Conservation (phyloP, 2,888 invertebrate species). For the Microctonus aethiopoides region DNA sequence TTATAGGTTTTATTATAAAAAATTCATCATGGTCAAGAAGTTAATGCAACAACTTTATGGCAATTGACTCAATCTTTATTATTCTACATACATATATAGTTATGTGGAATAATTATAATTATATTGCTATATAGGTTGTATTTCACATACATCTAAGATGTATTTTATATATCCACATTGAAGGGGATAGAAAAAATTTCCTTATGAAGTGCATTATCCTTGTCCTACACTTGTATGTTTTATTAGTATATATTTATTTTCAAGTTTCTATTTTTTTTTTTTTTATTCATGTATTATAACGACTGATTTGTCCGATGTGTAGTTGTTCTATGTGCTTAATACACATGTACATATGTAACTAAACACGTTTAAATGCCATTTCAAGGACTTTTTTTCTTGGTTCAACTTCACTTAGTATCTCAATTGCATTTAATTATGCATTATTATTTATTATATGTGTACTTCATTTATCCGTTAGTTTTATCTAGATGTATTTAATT, state of each 20-base stretch:
- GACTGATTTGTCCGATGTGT: constrained; percentile 3
- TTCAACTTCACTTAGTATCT: not conserved
- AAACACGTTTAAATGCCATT: constrained; percentile 17
- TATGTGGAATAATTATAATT: not conserved
- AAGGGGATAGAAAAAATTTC: not conserved
- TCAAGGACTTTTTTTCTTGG: constrained; percentile 25
- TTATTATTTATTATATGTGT: not conserved
- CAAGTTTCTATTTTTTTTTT: not conserved
- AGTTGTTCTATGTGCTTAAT: not conserved
- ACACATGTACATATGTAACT: not conserved
- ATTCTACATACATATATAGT: not conserved
- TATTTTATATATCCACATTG: not conserved
- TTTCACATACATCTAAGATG: not conserved
- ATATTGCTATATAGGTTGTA: not conserved
- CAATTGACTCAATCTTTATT: not conserved
- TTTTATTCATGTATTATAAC: too few species aligned
- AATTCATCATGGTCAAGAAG: not conserved
- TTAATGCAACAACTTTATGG: not conserved
- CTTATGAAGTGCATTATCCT: constrained; percentile 49
- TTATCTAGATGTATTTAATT: not conserved
- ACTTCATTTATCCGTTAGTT: not conserved
- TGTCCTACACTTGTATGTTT: constrained; percentile 51
- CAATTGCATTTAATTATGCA: not conserved
- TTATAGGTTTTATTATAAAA: not conserved
- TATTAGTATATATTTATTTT: not conserved